phyloP scores from a whole-genome alignment of 2,888 invertebrate genomes.

The Aspidiotus destructor region DNA sequence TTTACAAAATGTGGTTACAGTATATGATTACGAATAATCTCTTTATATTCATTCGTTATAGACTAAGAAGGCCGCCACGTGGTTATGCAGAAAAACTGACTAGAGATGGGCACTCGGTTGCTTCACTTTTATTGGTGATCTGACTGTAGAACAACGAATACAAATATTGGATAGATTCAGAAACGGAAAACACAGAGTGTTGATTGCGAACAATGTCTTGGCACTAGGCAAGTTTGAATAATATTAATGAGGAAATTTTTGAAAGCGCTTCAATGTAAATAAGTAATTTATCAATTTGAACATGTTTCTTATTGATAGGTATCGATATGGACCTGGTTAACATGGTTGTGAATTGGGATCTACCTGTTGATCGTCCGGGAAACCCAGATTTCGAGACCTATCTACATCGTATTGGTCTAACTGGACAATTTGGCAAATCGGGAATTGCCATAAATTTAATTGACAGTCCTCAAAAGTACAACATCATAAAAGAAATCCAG shows the following conservation, averaged over 20 bases:
- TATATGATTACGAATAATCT: no score
- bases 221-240: slow-evolving; percentile 51
- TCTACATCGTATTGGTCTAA: slow-evolving; percentile 91
- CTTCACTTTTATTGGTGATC: slow-evolving; percentile 83
- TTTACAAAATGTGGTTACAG: no score
- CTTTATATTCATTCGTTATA: slow-evolving; percentile 39
- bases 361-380: slow-evolving; percentile 71
- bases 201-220: slow-evolving; percentile 84
- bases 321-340: slow-evolving; percentile 98
- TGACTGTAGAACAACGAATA: slow-evolving; percentile 87
- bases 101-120: slow-evolving; percentile 87
- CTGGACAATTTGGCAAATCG: slow-evolving; percentile 94
- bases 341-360: slow-evolving; percentile 95
- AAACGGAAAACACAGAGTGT: slow-evolving; percentile 82
- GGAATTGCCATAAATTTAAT: slow-evolving; percentile 95
- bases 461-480: slow-evolving; percentile 64
- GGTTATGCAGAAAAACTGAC: slow-evolving; percentile 84
- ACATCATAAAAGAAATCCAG: slow-evolving; percentile 68
- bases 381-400: slow-evolving; percentile 95
- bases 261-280: no score
- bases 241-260: background rate
- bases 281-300: no score
- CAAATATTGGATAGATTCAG: slow-evolving; percentile 84
- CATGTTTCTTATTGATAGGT: slow-evolving; percentile 46
- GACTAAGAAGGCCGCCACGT: slow-evolving; percentile 78